These are phyloP conservation scores for Mesembrinibis cayennensis DNA, from an alignment of 2,113 vertebrate species.

Conservation along the genomic window DNA sequence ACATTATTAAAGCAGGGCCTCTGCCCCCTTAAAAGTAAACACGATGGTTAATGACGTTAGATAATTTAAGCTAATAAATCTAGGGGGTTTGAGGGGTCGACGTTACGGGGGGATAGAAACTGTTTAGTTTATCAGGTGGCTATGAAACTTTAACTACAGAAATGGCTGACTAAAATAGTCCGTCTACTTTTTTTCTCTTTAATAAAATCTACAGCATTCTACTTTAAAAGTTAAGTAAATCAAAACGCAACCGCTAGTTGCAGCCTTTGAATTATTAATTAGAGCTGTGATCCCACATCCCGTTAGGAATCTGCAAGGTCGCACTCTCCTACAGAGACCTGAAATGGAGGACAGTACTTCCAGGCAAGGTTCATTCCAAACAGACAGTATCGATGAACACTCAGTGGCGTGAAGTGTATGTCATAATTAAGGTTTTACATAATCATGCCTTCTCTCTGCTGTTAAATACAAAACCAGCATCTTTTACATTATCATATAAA, in stretches of 20 bases:
- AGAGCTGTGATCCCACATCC: slow-evolving; percentile 72
- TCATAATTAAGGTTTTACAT: slow-evolving; percentile 77
- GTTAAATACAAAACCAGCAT: slow-evolving; percentile 87
- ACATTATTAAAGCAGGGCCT: neutral
- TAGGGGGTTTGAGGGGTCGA: neutral
- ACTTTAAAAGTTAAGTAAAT: slow-evolving; percentile 70
- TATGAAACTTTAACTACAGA: slow-evolving; percentile 65
- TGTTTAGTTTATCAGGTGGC: slow-evolving; percentile 59
- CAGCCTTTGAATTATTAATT: slow-evolving; percentile 56
- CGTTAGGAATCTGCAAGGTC: slow-evolving; percentile 61
- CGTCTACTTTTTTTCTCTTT: slow-evolving; percentile 61
- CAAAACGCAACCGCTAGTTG: slow-evolving; percentile 69
- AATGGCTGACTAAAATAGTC: slow-evolving; percentile 70
- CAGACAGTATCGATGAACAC: slow-evolving; percentile 76
- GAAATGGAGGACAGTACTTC: slow-evolving; percentile 56
- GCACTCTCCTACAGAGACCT: slow-evolving; percentile 68
- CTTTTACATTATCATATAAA: slow-evolving; percentile 93
- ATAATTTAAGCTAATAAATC: neutral
- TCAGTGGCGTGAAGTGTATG: slow-evolving; percentile 76
- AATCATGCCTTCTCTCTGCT: slow-evolving; percentile 82
- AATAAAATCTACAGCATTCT: slow-evolving; percentile 70
- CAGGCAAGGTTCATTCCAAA: slow-evolving; percentile 84
- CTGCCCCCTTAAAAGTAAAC: slow-evolving; percentile 17
- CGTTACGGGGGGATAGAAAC: neutral
- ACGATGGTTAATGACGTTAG: slow-evolving; percentile 18